Evolutionary conservation across 30 jellyfish, hydroid and myxozoan species (phyloP).

Genomic region (Morbakka virulenta): DNA sequence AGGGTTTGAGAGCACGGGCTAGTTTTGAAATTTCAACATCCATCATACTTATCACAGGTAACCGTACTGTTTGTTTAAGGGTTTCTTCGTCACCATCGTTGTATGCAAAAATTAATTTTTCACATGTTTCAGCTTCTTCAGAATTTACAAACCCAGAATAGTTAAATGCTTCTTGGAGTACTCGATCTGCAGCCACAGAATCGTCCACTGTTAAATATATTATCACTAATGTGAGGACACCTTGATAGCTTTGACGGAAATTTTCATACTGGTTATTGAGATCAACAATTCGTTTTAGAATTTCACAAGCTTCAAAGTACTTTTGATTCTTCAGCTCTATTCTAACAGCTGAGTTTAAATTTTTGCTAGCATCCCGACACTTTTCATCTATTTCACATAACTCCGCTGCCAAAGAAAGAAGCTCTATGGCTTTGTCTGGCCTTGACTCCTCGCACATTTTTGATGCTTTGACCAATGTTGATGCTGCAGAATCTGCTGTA

Average conservation of each 20-base stretch:
- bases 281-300: slow-evolving; percentile 59
- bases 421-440: slow-evolving; percentile 59
- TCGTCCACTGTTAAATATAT: slow-evolving; percentile 68
- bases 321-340: slow-evolving; percentile 40
- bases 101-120: slow-evolving; percentile 46
- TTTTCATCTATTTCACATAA: slow-evolving; percentile 84
- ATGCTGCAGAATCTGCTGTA: slow-evolving; percentile 87
- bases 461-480: slow-evolving; percentile 64
- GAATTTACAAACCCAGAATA: slow-evolving; percentile 55
- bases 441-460: slow-evolving; percentile 64
- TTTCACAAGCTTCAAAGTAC: slow-evolving; percentile 49
- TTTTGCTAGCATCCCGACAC: slow-evolving; percentile 74
- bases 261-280: slow-evolving; percentile 33
- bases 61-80: slow-evolving; percentile 23
- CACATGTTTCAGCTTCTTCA: slow-evolving; percentile 70
- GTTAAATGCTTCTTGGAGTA: slow-evolving; percentile 60
- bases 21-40: slow-evolving; percentile 60
- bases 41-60: slow-evolving; percentile 46
- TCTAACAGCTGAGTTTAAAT: slow-evolving; percentile 71
- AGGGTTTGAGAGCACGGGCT: too few species aligned
- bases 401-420: slow-evolving; percentile 81
- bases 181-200: slow-evolving; percentile 68
- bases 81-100: slow-evolving; percentile 47
- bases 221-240: slow-evolving; percentile 47
- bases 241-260: slow-evolving; percentile 32